Conservation (phyloP, 2,888 invertebrate species). For the Andricus quercusramuli region DNA sequence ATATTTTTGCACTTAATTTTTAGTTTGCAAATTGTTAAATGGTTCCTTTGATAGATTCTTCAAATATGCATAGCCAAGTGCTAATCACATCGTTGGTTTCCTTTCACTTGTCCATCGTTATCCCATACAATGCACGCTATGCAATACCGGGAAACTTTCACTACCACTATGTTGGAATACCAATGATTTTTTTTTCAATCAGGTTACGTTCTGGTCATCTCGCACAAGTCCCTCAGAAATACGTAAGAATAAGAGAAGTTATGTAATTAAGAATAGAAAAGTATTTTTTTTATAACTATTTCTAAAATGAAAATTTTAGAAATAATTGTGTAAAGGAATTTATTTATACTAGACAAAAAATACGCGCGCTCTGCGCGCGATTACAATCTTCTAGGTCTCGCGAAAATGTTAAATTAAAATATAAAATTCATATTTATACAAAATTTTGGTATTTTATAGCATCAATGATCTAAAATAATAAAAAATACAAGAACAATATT, state of each 20-base stretch:
- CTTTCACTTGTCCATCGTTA: conserved; percentile 40
- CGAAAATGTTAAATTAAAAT: too few relatives aligned
- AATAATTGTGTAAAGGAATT: too few relatives aligned
- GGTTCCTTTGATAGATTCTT: conserved; percentile 10
- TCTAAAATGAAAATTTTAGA: too few relatives aligned
- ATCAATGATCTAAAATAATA: too few relatives aligned
- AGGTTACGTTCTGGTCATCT: conserved; percentile 34
- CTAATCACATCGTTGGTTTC: conserved; percentile 23
- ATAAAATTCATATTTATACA: too few relatives aligned
- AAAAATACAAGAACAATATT: too few relatives aligned
- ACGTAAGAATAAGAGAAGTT: not conserved
- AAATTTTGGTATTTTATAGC: too few relatives aligned
- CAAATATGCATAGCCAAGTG: conserved; percentile 1
- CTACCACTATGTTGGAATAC: conserved; percentile 38
- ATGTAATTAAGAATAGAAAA: too few relatives aligned
- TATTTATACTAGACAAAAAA: too few relatives aligned
- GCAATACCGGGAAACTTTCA: conserved; percentile 38
- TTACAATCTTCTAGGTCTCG: too few relatives aligned
- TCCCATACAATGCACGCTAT: conserved; percentile 24
- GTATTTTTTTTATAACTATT: too few relatives aligned
- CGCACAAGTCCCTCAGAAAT: not conserved
- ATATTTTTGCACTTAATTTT: not conserved
- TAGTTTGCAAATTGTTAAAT: not conserved
- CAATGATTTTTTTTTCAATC: conserved; percentile 26
- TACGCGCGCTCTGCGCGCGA: too few relatives aligned